These are phyloP conservation scores for Sebastes hubbsi DNA, from an alignment of 2,797 vertebrate species.

Conservation along the genomic window DNA sequence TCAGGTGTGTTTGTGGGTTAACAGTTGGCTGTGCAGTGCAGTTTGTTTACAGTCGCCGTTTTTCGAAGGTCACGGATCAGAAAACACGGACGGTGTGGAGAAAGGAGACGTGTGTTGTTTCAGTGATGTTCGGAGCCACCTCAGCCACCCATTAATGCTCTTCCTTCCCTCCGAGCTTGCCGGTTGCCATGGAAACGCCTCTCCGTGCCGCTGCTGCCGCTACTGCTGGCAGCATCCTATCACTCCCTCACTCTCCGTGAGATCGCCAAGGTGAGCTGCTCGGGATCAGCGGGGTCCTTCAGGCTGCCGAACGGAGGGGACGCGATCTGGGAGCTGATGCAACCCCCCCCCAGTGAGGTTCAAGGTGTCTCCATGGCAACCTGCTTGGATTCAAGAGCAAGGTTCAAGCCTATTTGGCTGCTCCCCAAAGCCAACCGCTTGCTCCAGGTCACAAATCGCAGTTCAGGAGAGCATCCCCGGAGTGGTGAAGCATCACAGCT, in stretches of 20 bases:
- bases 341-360: not conserved
- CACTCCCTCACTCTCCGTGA: conserved; percentile 24
- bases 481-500: not conserved
- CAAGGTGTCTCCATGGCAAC: conserved; percentile 61
- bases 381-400: not conserved
- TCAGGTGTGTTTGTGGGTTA: conserved; percentile 11
- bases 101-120: conserved; percentile 38
- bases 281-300: conserved; percentile 7
- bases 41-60: conserved; percentile 37
- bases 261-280: conserved; percentile 14
- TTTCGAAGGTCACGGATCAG: conserved; percentile 46
- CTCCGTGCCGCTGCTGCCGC: conserved; percentile 15
- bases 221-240: conserved; percentile 29
- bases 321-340: not conserved
- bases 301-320: not conserved
- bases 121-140: conserved; percentile 46
- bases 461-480: not conserved
- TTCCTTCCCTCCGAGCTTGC: conserved; percentile 44
- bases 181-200: conserved; percentile 77
- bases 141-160: conserved; percentile 42
- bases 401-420: not conserved
- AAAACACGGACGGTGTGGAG: not conserved
- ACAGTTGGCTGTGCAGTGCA: not conserved
- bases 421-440: not conserved
- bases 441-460: not conserved